Conservation (phyloP, 2,888 invertebrate genomes). For the Eupithecia centaureata region DNA sequence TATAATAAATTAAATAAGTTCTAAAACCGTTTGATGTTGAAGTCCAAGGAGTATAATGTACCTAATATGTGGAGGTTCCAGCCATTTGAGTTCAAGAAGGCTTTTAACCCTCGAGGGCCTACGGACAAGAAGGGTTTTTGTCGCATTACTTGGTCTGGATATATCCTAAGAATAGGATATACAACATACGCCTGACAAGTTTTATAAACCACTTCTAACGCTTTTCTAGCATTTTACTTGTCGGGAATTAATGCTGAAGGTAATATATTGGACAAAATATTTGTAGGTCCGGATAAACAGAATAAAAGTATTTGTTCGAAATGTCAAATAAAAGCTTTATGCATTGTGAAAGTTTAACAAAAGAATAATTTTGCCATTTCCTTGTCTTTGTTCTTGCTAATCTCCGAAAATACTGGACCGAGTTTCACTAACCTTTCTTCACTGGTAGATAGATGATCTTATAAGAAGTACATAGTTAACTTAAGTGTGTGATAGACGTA, state of each 20-base stretch:
- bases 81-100: not conserved
- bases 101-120: not conserved
- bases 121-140: not conserved
- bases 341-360: not conserved
- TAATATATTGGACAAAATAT: not conserved
- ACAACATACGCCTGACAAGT: not conserved
- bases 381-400: not conserved
- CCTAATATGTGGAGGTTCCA: too few species aligned
- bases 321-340: not conserved
- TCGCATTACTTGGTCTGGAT: not conserved
- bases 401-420: not conserved
- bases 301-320: not conserved
- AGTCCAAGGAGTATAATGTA: not conserved
- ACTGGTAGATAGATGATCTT: not conserved
- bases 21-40: not conserved
- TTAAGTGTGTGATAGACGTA: too few species aligned
- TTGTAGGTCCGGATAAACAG: too few species aligned
- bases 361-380: not conserved
- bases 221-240: not conserved
- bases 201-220: not conserved
- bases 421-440: not conserved
- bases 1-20: not conserved
- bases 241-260: too few species aligned
- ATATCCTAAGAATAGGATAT: not conserved
- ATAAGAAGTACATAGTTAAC: too few species aligned